phyloP scores from a whole-genome alignment of 2,113 vertebrate species.

The Ibidorhyncha struthersii region DNA sequence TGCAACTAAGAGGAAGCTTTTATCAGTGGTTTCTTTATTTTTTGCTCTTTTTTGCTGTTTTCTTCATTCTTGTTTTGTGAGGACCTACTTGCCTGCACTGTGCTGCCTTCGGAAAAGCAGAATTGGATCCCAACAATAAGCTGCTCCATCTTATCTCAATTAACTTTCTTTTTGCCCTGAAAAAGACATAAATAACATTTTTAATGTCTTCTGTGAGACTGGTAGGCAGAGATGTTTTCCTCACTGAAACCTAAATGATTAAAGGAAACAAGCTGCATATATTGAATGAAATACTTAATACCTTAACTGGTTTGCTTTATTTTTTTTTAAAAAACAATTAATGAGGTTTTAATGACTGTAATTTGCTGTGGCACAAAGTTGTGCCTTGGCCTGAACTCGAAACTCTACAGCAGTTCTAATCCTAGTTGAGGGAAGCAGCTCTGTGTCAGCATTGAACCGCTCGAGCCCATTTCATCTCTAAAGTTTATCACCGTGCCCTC shows the following conservation, averaged over 20 bases:
- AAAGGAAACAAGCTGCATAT: background rate
- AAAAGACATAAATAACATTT: background rate
- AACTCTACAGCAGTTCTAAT: background rate
- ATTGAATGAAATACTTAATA: background rate
- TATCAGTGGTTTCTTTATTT: background rate
- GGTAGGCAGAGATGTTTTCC: background rate
- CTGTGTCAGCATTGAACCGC: rapidly evolving
- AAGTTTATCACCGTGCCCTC: background rate
- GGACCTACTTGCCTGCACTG: background rate
- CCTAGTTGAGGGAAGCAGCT: background rate
- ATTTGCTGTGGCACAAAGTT: background rate
- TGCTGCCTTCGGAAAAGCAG: background rate
- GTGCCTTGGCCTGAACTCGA: background rate
- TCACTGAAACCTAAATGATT: background rate
- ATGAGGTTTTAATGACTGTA: background rate
- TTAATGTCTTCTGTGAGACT: background rate
- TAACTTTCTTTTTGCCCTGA: background rate
- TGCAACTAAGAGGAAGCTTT: background rate
- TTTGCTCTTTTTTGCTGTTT: background rate
- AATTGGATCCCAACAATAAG: background rate
- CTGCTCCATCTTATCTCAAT: background rate
- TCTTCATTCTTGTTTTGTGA: background rate
- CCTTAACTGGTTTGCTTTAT: background rate
- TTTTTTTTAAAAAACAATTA: background rate
- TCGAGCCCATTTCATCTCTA: background rate